phyloP scores from a whole-genome alignment of 2,797 vertebrate species.

The Anguilla megastoma region DNA sequence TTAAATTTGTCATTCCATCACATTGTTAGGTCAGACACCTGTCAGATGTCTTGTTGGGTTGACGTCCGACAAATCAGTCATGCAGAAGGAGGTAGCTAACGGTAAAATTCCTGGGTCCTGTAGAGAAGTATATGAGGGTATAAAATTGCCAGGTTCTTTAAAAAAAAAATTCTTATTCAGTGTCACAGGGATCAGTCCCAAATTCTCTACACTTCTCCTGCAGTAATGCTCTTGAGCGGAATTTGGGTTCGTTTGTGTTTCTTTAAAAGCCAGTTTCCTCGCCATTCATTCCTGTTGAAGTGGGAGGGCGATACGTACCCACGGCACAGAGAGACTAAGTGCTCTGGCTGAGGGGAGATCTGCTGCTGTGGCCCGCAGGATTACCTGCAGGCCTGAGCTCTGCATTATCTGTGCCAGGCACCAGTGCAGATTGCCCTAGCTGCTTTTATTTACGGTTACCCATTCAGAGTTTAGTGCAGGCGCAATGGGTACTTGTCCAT shows the following conservation, averaged over 20 bases:
- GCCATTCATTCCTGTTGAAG: not conserved
- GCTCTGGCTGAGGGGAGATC: constrained; percentile 62
- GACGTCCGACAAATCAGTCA: not conserved
- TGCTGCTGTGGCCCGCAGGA: constrained; percentile 73
- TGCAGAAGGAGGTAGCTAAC: not conserved
- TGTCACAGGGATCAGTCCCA: not conserved
- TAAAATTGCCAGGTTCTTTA: not conserved
- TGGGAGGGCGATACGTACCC: constrained; percentile 56
- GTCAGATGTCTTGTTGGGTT: not conserved
- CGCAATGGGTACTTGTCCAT: constrained; percentile 29
- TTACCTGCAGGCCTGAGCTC: constrained; percentile 27
- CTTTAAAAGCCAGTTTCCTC: not conserved
- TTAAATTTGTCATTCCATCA: not conserved
- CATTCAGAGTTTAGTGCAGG: constrained; percentile 81
- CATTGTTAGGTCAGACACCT: not conserved
- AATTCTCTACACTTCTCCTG: not conserved
- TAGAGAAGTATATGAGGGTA: not conserved
- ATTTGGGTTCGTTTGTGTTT: not conserved
- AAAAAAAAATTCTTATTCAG: not conserved
- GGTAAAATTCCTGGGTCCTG: not conserved
- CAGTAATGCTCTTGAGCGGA: not conserved
- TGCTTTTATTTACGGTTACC: constrained; percentile 57
- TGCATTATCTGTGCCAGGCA: constrained; percentile 75
- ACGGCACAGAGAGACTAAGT: constrained; percentile 61
- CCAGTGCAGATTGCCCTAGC: constrained; percentile 74